Evolutionary conservation across 2,113 vertebrate species (phyloP), one percentile per base, ranked within the genome.

Genomic region (Heterocephalus glaber): DNA sequence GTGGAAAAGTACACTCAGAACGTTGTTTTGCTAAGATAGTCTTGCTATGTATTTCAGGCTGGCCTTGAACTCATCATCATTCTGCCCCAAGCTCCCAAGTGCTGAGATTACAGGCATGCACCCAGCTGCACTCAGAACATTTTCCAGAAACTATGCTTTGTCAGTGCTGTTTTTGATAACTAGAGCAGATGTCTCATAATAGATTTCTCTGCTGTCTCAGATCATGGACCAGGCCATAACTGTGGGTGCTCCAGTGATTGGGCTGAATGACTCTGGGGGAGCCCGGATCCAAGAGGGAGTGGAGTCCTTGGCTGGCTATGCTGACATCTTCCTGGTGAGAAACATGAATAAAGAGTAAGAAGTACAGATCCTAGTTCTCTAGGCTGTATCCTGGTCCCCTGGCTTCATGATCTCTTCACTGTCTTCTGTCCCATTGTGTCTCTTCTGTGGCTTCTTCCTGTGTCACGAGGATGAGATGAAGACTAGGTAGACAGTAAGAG

Each of bases 281-380:
- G 99, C 99, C 70, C 99, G 99, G 28, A 99, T 99, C 97, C 99
- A 99, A 98, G 99, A 99, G 96, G 99, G 99, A 38, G 99, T 99
- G 54, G 99, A 99, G 97, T 99, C 99, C 82, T 98, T 99, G 97
- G 99, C 99, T 63, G 99, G 99, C 97, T 99, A 99, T 4, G 99
- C 99, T 35, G 99, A 99, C 95, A 99, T 99, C 90, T 99, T 99
- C 98, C 97, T 99, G 99, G 99, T 99, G 96, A 98, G 98, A 96
- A 63, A 87, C n/a, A 41, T 92, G 28, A 77, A 13, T 1, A 72
- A 77, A 83, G 28, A 72, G 4, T 41, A 17, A 33, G 35, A 88
- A 61, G 24, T n/a, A 30, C 35, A 58, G 38, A 47, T 6, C 66
- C 54, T 56, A 54, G 33, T 90, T 89, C 65, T 85, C 35, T 33